Percentiles rank a stretch among this genome's conserved stretches.
phyloP scores from a whole-genome alignment of 2,888 invertebrate genomes.

The Nomada lathburiana region DNA sequence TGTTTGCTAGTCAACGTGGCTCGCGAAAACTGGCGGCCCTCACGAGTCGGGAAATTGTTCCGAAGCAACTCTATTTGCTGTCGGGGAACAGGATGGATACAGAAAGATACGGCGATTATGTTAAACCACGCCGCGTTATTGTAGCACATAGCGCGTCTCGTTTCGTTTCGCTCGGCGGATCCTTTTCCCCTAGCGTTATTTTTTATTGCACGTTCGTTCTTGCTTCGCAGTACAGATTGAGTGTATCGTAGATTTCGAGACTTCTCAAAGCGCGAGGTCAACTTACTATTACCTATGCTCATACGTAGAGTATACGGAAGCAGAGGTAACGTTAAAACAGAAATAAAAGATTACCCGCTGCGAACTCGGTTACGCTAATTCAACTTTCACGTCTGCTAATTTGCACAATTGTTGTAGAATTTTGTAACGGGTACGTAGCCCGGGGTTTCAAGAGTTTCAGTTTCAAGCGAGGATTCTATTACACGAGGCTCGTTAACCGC shows the following conservation, averaged over 20 bases:
- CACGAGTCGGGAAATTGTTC: slow-evolving; percentile 41
- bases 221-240: too few relatives aligned
- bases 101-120: slow-evolving; percentile 42
- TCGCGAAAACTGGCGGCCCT: slow-evolving; percentile 3
- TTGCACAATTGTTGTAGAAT: too few relatives aligned
- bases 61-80: slow-evolving; percentile 42
- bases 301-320: too few relatives aligned
- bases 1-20: slow-evolving; percentile 3
- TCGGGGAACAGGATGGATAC: slow-evolving; percentile 12
- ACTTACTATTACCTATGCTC: too few relatives aligned
- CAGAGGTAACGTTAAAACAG: too few relatives aligned
- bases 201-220: neutral
- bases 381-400: too few relatives aligned
- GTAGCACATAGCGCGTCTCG: neutral
- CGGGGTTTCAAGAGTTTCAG: neutral
- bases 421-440: too few relatives aligned
- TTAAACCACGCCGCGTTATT: slow-evolving; percentile 34
- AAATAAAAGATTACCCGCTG: too few relatives aligned
- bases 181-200: neutral
- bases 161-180: slow-evolving; percentile 12
- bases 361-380: too few relatives aligned
- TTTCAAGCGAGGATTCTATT: neutral
- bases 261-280: too few relatives aligned
- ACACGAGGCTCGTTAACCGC: neutral
- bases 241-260: too few relatives aligned